These are phyloP conservation scores for Heliconius hortense DNA, from an alignment of 2,888 invertebrate species.

Conservation along the genomic window DNA sequence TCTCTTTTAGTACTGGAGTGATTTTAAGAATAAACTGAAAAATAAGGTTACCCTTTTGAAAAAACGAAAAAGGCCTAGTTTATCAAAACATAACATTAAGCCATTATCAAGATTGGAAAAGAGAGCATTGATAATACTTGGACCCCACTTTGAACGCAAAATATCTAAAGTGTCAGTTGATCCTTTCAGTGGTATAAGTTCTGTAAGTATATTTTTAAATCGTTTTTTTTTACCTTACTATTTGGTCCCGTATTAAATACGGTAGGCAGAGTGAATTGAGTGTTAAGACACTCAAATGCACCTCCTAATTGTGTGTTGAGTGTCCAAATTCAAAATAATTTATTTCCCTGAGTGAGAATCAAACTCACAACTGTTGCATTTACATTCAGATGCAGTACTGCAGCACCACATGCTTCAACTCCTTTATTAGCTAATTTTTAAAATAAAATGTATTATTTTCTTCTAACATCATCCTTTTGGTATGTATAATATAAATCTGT, in stretches of 20 bases:
- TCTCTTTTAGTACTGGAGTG: constrained; percentile 68
- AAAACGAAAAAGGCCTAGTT: constrained; percentile 48
- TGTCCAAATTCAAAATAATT: no score
- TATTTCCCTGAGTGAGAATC: no score
- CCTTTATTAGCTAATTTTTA: no score
- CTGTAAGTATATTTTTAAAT: constrained; percentile 48
- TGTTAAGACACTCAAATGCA: no score
- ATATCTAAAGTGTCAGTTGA: constrained; percentile 43
- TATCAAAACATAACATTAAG: constrained; percentile 50
- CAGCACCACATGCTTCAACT: no score
- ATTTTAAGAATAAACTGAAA: constrained; percentile 67
- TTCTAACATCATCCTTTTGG: neutral
- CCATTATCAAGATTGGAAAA: constrained; percentile 63
- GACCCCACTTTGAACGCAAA: constrained; percentile 59
- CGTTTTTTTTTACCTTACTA: no score
- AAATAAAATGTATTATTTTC: no score
- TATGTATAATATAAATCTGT: neutral
- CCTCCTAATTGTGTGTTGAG: no score
- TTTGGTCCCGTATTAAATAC: no score
- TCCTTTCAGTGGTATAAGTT: constrained; percentile 44
- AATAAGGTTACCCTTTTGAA: constrained; percentile 57
- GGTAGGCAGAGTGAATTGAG: no score
- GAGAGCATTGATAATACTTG: constrained; percentile 58
- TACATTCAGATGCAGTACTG: no score
- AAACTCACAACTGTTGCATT: no score